phyloP scores from a whole-genome alignment of 2,797 vertebrate genomes.

The Epinephelus awoara region DNA sequence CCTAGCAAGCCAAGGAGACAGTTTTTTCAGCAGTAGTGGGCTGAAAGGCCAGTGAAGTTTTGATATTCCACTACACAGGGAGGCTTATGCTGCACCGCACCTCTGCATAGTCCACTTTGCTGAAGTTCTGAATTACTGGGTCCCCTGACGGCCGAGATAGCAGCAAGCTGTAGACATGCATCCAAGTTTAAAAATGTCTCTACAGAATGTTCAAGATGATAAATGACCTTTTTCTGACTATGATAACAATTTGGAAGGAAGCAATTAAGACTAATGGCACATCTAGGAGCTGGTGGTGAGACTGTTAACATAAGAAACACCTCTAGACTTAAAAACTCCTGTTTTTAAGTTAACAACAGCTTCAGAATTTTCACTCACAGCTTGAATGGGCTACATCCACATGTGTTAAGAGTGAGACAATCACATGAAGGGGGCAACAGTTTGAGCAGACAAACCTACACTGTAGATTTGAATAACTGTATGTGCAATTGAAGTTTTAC shows the following conservation, averaged over 20 bases:
- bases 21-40: neutral
- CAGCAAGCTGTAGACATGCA: neutral
- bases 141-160: neutral
- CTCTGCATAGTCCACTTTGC: neutral
- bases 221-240: neutral
- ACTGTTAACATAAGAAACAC: neutral
- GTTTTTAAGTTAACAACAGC: neutral
- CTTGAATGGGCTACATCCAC: neutral
- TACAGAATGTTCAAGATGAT: neutral
- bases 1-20: slow-evolving; percentile 17
- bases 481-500: neutral
- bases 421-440: neutral
- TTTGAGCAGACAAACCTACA: neutral
- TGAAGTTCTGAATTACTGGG: slow-evolving; percentile 3
- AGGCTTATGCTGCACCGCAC: neutral
- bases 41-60: slow-evolving; percentile 15
- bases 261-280: neutral
- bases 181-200: slow-evolving; percentile 3
- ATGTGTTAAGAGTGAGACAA: neutral
- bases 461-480: neutral
- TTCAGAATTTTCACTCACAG: neutral
- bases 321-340: neutral
- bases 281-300: neutral
- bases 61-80: neutral
- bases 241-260: neutral